Evolutionary conservation across 2,113 vertebrate species (phyloP), one percentile per base, ranked within the genome.

Genomic region (Picathartes gymnocephalus): DNA sequence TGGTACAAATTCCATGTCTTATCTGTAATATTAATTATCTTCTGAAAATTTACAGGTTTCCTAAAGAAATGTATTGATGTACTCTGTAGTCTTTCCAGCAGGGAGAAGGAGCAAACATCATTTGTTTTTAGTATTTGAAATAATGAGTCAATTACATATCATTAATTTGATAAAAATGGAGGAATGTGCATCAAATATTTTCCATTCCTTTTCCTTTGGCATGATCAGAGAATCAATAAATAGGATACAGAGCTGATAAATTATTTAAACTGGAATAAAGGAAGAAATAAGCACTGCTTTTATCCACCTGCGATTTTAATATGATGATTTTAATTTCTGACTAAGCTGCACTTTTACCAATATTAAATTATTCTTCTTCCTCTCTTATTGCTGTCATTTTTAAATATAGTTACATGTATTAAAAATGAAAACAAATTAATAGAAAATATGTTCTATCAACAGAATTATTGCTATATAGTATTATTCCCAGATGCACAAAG

Each of bases 191-290:
- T 71, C 4, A 90, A 90, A 74, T 73, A 33, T 66, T 76, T 81
- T 42, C 6, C 44, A 40, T 88, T 56, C 48, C 15, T 82, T 62
- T 17, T 68, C 39, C 10, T 65, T 54, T 33, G 57, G 8, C 11
- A 37, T 39, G 15, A 30, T 77, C 33, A 70, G n/a, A 71, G 56
- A 95, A 93, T 88, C 51, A 57, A 82, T 85, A 94, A 72, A 86
- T 28, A 91, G 25, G 37, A 81, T 33, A 53, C 23, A 60, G 39
- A 58, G 18, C 9, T 66, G 35, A 93, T 91, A 81, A 94, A 91
- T 90, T 92, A 88, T 96, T 95, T 89, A 94, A 90, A 24, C 35
- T 45, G 23, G 33, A 91, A 66, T 86, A 90, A 60, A 89, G 11
- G 39, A 80, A 93, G 47, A 19, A 95, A 66, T 82, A 65, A 91